Percentiles rank a stretch among this genome's conserved stretches.
Conservation (phyloP, 1,140 invertebrate species). For the Drosophila teissieri region DNA sequence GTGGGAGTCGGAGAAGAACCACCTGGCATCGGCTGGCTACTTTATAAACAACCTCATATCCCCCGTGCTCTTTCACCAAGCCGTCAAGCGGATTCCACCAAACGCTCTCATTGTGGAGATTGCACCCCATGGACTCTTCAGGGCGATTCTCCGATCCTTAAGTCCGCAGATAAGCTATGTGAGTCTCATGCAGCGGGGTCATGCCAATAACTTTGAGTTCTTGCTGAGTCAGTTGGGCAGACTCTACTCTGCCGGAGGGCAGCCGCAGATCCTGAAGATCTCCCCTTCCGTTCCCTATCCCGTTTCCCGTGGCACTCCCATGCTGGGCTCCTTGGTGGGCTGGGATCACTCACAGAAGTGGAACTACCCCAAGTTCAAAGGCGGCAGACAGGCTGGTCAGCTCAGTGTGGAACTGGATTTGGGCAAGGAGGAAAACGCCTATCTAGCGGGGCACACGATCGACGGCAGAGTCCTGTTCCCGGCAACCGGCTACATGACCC, state of each 20-base stretch:
- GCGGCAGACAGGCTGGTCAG: conserved; percentile 86
- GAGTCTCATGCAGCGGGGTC: conserved; percentile 90
- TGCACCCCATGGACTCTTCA: conserved; percentile 95
- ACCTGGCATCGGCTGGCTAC: conserved; percentile 95
- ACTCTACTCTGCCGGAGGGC: conserved; percentile 91
- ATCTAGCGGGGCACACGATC: conserved; percentile 94
- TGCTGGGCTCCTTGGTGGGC: conserved; percentile 91
- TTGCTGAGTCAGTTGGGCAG: conserved; percentile 91
- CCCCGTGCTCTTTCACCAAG: conserved; percentile 93
- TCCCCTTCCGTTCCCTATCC: conserved; percentile 91
- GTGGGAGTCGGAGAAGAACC: conserved; percentile 91
- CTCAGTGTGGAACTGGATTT: conserved; percentile 91
- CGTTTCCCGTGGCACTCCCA: conserved; percentile 94
- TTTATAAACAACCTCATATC: conserved; percentile 98
- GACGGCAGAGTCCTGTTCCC: conserved; percentile 97
- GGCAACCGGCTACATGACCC: conserved; percentile 97
- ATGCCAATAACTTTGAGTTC: conserved; percentile 89
- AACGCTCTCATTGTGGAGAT: conserved; percentile 96
- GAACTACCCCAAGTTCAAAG: conserved; percentile 90
- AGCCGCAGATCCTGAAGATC: conserved; percentile 90
- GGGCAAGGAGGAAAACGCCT: conserved; percentile 90
- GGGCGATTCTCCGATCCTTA: conserved; percentile 93
- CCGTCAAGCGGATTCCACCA: conserved; percentile 91
- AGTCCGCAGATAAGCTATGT: conserved; percentile 88
- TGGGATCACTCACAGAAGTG: conserved; percentile 96